Evolutionary conservation across 2,113 vertebrate species (phyloP), one percentile per base, ranked within the genome.

Genomic region (Cygnus buccinator): DNA sequence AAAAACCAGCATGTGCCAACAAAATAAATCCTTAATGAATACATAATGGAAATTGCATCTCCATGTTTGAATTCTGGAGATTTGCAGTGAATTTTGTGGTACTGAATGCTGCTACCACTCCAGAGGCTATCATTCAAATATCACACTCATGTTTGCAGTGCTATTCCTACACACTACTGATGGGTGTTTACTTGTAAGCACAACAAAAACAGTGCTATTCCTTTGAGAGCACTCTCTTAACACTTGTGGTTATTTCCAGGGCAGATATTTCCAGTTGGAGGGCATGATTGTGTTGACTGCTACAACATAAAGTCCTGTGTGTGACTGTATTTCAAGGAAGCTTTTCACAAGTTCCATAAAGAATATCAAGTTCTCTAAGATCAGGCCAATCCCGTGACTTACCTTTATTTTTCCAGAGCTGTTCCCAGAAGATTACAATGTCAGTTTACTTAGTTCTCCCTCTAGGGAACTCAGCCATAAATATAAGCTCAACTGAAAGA

Each of bases 401-500:
- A 92, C 67, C 19, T 57, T 58, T 59, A 70, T 57, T 73, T 79
- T 44, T 35, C 61, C 54, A 58, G 75, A 86, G 33, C 10, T 71
- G 41, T 48, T 86, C 57, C 55, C 46, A 94, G 48, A 81, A 66
- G 33, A 96, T 92, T 39, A 96, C 71, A 63, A 94, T 91, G 58
- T 79, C 79, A 83, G 25, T 62, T 41, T 66, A n/a, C 50, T 84
- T 89, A 90, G 35, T 55, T 80, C n/a, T 87, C 48, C 23, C 50
- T 50, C 59, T 78, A 87, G 70, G 43, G 57, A 96, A 85, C 83
- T 80, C 43, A 80, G 43, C 22, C 79, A 50, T 61, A 85, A 77
- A 94, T 79, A 94, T 7, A 93, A 92, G 13, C 48, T 89, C 46
- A 82, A 96, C 52, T 77, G 73, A 96, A 58, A 68, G 37, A 92